phyloP scores from a whole-genome alignment of 2,888 invertebrate genomes.

The Erannis defoliaria region DNA sequence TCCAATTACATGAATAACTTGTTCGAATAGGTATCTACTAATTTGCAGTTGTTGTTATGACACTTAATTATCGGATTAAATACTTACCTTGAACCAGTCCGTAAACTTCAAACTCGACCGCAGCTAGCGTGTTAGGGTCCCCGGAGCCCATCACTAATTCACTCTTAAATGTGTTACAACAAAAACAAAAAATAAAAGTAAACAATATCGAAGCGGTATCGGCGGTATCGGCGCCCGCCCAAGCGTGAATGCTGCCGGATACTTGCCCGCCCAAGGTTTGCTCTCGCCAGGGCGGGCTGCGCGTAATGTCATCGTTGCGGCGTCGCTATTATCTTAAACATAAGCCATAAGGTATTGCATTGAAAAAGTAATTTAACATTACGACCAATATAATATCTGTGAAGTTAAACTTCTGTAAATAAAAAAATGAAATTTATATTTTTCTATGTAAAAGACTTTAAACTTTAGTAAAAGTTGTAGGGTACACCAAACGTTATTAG shows the following conservation, averaged over 20 bases:
- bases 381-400: no score
- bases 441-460: no score
- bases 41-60: no score
- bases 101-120: constrained; percentile 96
- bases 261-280: constrained; percentile 53
- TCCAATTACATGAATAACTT: no score
- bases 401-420: no score
- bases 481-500: no score
- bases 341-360: constrained; percentile 31
- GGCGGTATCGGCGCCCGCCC: constrained; percentile 59
- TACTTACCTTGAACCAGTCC: constrained; percentile 96
- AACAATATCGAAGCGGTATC: constrained; percentile 10
- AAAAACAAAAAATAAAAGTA: background rate
- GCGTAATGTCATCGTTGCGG: no score
- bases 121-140: constrained; percentile 88
- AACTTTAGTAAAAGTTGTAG: no score
- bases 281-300: constrained; percentile 12
- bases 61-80: no score
- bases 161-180: background rate
- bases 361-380: no score
- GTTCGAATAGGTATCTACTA: no score
- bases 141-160: constrained; percentile 82
- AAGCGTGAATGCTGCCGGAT: constrained; percentile 61
- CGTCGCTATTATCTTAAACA: background rate
- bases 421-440: no score